phyloP scores from a whole-genome alignment of 2,888 invertebrate species.

The Dione juno region DNA sequence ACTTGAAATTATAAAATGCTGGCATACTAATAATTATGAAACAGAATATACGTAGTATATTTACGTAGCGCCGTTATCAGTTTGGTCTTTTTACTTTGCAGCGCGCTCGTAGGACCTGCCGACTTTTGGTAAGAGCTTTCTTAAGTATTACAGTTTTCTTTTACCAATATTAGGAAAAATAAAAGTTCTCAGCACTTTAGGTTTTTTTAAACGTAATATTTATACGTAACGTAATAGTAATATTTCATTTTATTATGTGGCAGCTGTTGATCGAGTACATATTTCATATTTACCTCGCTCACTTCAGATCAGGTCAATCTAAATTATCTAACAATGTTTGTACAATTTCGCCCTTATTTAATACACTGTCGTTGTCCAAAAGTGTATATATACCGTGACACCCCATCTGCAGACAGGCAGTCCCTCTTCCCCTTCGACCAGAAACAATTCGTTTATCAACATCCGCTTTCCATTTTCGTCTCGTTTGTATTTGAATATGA shows the following conservation, averaged over 20 bases:
- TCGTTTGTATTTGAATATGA: neutral
- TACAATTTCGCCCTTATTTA: no score
- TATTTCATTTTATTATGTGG: no score
- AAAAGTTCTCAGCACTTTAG: no score
- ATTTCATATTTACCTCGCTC: no score
- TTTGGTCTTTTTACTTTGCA: neutral
- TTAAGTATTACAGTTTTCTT: no score
- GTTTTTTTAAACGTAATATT: neutral
- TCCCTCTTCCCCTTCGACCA: neutral
- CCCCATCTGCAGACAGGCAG: slow-evolving; percentile 1
- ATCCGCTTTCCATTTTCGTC: neutral
- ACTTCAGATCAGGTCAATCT: no score
- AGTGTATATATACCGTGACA: neutral
- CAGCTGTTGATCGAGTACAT: no score
- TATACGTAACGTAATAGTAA: no score
- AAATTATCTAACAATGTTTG: no score
- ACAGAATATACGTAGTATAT: neutral
- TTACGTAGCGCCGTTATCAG: neutral
- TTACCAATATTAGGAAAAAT: no score
- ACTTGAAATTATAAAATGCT: slow-evolving; percentile 3
- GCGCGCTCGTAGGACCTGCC: neutral
- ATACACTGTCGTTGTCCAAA: neutral
- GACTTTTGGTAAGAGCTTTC: neutral
- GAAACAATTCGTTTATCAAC: slow-evolving; percentile 11
- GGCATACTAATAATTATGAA: neutral